Conservation (phyloP, 2,113 vertebrate genomes). For the Laticauda laticaudata region DNA sequence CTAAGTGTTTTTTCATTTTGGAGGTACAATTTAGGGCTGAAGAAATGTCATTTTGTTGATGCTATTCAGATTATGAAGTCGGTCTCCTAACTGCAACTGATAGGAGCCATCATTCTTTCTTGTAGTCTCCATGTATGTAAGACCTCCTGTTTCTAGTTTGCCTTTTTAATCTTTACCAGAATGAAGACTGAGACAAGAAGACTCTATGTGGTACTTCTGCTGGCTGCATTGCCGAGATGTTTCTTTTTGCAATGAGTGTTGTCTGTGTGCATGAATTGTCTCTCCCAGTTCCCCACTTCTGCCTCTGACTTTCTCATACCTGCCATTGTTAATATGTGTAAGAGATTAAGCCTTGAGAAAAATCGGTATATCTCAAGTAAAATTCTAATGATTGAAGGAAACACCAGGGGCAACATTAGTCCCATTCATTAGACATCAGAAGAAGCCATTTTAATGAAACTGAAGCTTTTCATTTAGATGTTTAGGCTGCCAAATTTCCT, state of each 20-base stretch:
- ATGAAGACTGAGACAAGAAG: slow-evolving; percentile 7
- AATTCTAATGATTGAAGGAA: not conserved
- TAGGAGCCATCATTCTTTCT: not conserved
- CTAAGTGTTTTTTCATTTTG: not conserved
- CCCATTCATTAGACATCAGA: not conserved
- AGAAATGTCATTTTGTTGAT: not conserved
- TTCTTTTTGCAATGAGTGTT: not conserved
- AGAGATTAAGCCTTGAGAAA: slow-evolving; percentile 29
- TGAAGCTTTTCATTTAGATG: not conserved
- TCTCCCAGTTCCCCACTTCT: not conserved
- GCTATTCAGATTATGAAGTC: not conserved
- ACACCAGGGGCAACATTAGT: not conserved
- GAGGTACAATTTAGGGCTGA: not conserved
- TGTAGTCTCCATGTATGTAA: not conserved
- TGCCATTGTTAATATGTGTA: slow-evolving; percentile 34
- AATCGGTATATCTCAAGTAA: not conserved
- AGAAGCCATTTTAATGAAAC: slow-evolving; percentile 6
- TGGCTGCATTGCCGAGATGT: not conserved
- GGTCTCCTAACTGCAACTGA: not conserved
- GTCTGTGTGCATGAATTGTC: slow-evolving; percentile 2
- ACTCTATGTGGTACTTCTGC: slow-evolving; percentile 25
- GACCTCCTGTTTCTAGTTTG: not conserved
- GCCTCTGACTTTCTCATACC: not conserved
- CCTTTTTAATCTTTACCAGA: not conserved
- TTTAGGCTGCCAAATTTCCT: not conserved